Evolutionary conservation across 2,888 invertebrate species (phyloP).

Genomic region (Idaea biselata): DNA sequence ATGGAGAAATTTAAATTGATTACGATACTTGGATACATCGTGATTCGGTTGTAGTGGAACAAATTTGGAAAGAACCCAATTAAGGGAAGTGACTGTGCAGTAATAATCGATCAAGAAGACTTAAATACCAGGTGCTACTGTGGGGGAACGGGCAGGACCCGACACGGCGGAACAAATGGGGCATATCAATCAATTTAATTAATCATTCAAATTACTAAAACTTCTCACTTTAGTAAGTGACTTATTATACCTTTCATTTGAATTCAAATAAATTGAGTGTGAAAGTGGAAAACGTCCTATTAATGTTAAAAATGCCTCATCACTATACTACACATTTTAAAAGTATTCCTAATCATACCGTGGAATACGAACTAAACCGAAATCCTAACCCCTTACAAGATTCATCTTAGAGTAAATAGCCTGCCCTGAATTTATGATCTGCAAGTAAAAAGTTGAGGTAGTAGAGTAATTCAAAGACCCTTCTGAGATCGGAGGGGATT

Average conservation of each 20-base stretch:
- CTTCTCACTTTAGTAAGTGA: constrained; percentile 25
- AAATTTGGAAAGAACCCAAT: constrained; percentile 65
- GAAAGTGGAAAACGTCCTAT: background rate
- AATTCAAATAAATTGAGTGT: background rate
- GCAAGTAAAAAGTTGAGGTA: constrained; percentile 13
- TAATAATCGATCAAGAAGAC: constrained; percentile 64
- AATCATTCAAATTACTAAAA: constrained; percentile 59
- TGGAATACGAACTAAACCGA: background rate
- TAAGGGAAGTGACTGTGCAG: constrained; percentile 73
- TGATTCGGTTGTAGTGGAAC: constrained; percentile 47
- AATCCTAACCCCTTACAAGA: constrained; percentile 14
- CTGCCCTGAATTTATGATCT: constrained; percentile 11
- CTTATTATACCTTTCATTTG: background rate
- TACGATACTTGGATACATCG: constrained; percentile 43
- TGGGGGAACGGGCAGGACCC: constrained; percentile 54
- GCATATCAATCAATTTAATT: constrained; percentile 74
- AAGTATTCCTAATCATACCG: background rate
- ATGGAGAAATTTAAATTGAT: constrained; percentile 48
- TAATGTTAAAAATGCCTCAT: background rate
- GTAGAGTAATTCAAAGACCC: constrained; percentile 15
- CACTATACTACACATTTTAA: background rate
- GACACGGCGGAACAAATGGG: constrained; percentile 65
- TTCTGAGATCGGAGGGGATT: constrained; percentile 19
- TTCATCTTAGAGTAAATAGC: constrained; percentile 5
- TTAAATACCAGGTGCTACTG: constrained; percentile 63